These are phyloP conservation scores for Eupithecia abbreviata DNA, from an alignment of 2,888 invertebrate species.

Conservation along the genomic window DNA sequence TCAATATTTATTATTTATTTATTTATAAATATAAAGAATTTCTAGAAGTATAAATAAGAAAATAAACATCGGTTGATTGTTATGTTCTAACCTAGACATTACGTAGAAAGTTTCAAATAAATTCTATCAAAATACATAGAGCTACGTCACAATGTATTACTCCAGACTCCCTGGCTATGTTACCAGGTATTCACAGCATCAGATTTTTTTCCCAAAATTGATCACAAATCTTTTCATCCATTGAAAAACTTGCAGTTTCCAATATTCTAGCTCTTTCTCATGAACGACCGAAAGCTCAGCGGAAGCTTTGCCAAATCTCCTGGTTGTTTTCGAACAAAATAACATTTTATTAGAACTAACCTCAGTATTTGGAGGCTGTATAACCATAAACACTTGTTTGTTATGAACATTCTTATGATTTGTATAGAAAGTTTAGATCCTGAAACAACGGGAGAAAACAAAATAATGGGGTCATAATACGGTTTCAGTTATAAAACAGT, in stretches of 20 bases:
- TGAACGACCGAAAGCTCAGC: constrained; percentile 63
- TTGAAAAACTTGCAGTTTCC: constrained; percentile 57
- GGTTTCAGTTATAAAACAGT: neutral
- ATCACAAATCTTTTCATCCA: constrained; percentile 28
- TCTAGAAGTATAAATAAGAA: no score
- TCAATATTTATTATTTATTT: no score
- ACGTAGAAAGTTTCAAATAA: neutral
- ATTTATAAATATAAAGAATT: no score
- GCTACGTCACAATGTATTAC: neutral
- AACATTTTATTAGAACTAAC: constrained; percentile 49
- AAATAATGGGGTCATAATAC: neutral
- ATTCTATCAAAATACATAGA: neutral
- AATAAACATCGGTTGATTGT: neutral
- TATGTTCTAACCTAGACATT: neutral
- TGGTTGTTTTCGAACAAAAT: constrained; percentile 62
- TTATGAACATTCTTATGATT: constrained; percentile 53
- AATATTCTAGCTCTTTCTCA: constrained; percentile 56
- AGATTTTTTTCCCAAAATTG: constrained; percentile 7
- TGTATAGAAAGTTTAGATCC: constrained; percentile 43
- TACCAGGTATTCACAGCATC: neutral
- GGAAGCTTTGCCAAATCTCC: constrained; percentile 72
- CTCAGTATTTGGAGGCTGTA: constrained; percentile 46
- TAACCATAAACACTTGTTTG: constrained; percentile 51
- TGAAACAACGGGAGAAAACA: constrained; percentile 25
- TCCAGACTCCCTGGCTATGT: neutral